phyloP scores from a whole-genome alignment of 2,113 vertebrate genomes.

The Gambusia affinis region DNA sequence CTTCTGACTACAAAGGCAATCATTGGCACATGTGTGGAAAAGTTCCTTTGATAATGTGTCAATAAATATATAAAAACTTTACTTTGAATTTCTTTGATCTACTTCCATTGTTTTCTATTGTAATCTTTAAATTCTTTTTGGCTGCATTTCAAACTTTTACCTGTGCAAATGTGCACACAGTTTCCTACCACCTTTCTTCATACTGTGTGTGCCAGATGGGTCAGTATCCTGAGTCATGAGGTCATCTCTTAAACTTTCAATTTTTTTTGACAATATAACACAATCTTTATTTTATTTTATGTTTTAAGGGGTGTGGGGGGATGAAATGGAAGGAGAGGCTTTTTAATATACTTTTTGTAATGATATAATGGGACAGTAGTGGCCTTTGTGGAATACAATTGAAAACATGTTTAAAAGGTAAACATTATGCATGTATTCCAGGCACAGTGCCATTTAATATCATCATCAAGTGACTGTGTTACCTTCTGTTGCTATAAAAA shows the following conservation, averaged over 20 bases:
- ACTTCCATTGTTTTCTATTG: slow-evolving; percentile 18
- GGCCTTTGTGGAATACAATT: background rate
- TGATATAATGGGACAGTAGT: too few species aligned
- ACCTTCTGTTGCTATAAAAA: too few species aligned
- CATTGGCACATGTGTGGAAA: slow-evolving; percentile 18
- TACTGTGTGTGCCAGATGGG: slow-evolving; percentile 27
- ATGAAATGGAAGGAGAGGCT: background rate
- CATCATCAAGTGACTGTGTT: too few species aligned
- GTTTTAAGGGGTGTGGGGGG: too few species aligned
- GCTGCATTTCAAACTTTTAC: background rate
- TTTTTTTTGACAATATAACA: too few species aligned
- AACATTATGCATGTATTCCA: too few species aligned
- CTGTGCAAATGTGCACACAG: background rate
- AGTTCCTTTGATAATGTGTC: slow-evolving; percentile 32
- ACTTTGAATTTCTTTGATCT: slow-evolving; percentile 47
- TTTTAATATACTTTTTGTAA: background rate
- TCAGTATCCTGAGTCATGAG: slow-evolving; percentile 9
- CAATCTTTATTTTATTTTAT: background rate
- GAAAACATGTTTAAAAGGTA: background rate
- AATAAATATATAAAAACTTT: slow-evolving; percentile 40
- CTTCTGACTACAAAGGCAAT: slow-evolving; percentile 62
- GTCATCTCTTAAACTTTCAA: background rate
- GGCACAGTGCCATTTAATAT: too few species aligned
- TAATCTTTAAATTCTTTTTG: slow-evolving; percentile 10
- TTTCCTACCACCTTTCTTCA: slow-evolving; percentile 15